Percentiles rank a stretch among this genome's conserved stretches.
Evolutionary conservation across 2,888 invertebrate species (phyloP).

Genomic region (Sphinx pinastri): DNA sequence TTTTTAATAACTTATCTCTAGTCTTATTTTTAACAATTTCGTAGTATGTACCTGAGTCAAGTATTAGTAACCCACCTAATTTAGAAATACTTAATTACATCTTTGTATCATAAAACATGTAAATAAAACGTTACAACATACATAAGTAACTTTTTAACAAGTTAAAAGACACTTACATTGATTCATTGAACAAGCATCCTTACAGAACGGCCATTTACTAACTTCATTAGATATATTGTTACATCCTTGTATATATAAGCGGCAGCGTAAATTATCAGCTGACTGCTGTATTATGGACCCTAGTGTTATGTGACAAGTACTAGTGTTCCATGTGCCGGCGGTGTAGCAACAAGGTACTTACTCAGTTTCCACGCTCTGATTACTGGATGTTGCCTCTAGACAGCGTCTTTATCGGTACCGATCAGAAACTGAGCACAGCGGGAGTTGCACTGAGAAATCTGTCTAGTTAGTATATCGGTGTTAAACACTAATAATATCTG

Average conservation of each 20-base stretch:
- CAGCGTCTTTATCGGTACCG: conserved; percentile 79
- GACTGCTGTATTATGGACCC: conserved; percentile 31
- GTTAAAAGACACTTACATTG: conserved; percentile 40
- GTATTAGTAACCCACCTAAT: background rate
- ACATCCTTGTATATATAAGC: conserved; percentile 40
- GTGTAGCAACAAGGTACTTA: conserved; percentile 68
- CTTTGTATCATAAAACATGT: background rate
- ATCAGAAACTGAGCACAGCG: conserved; percentile 69
- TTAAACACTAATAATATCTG: conserved; percentile 31
- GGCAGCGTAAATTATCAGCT: conserved; percentile 40
- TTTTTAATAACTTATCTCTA: too few species aligned
- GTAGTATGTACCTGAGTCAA: background rate
- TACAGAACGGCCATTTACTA: conserved; percentile 31
- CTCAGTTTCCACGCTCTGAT: conserved; percentile 84
- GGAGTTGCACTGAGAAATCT: conserved; percentile 61
- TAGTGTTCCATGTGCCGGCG: conserved; percentile 52
- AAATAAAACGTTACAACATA: background rate
- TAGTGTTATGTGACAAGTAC: conserved; percentile 53
- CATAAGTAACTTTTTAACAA: background rate
- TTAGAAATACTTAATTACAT: background rate
- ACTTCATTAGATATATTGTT: conserved; percentile 39
- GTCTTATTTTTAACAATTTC: background rate
- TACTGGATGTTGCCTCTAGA: conserved; percentile 84
- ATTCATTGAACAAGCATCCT: conserved; percentile 49
- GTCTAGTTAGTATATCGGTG: conserved; percentile 37